A percentile compares a stretch with the other conserved stretches of the same genome.
Conservation (phyloP, 2,113 vertebrate species). For the Phylloscopus trochiloides region DNA sequence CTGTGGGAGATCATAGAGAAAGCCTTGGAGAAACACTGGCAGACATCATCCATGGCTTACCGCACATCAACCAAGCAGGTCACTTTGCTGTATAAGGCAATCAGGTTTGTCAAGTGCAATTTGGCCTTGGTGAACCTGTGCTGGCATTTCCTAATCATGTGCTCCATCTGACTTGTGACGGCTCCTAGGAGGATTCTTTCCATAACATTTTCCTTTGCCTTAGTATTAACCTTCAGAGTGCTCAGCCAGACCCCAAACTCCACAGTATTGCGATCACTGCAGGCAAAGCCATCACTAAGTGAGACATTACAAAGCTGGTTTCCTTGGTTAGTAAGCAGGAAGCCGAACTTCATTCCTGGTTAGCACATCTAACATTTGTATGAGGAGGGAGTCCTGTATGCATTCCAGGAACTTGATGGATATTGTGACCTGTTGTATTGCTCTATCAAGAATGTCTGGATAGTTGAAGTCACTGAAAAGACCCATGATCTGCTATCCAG, state of each 20-base stretch:
- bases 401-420: not conserved
- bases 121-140: accelerated
- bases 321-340: not conserved
- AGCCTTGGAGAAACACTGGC: not conserved
- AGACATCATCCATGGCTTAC: not conserved
- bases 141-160: not conserved
- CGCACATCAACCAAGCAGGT: not conserved
- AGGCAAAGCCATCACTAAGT: not conserved
- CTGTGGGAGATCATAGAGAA: accelerated
- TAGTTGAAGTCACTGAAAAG: not conserved
- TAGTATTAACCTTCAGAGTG: not conserved
- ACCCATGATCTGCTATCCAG: not conserved
- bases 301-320: not conserved
- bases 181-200: not conserved
- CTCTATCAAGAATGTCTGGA: not conserved
- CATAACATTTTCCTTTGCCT: not conserved
- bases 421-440: not conserved
- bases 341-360: not conserved
- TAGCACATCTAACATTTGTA: not conserved
- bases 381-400: not conserved
- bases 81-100: accelerated
- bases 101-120: not conserved
- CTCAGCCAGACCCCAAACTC: not conserved
- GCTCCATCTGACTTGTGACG: not conserved
- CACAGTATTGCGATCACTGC: not conserved